These are phyloP conservation scores for Lucilia sericata DNA, from an alignment of 1,140 invertebrate genomes.

Conservation along the genomic window DNA sequence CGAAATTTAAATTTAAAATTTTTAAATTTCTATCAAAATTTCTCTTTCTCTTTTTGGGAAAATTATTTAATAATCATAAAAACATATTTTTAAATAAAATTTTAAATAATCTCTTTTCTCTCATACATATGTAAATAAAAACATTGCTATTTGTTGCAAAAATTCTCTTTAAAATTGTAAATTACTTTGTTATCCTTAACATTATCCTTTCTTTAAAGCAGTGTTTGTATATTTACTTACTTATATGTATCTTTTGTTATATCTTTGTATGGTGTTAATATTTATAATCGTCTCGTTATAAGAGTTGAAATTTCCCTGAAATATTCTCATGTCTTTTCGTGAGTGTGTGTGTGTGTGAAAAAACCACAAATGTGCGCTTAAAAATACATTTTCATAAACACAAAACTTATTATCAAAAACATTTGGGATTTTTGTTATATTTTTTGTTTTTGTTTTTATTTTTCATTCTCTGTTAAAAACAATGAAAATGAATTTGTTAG, in stretches of 20 bases:
- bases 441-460: not conserved
- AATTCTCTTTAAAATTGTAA: constrained; percentile 10
- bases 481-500: not conserved
- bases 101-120: not conserved
- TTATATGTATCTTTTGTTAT: too few relatives aligned
- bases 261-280: constrained; percentile 10
- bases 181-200: constrained; percentile 33
- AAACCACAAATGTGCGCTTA: constrained; percentile 45
- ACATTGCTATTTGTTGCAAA: too few relatives aligned
- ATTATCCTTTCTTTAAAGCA: not conserved
- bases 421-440: constrained; percentile 12
- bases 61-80: not conserved
- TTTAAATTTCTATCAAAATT: too few relatives aligned
- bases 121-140: too few relatives aligned
- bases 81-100: not conserved
- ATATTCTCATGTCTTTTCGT: not conserved
- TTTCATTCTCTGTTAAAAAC: not conserved
- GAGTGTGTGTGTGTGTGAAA: not conserved
- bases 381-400: constrained; percentile 39
- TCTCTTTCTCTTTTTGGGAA: not conserved
- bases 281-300: constrained; percentile 33
- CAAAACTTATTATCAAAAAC: constrained; percentile 41
- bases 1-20: too few relatives aligned
- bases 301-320: constrained; percentile 8
- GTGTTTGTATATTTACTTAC: not conserved